Percentiles rank a stretch among this genome's conserved stretches.
These are phyloP conservation scores for Exaiptasia diaphana DNA, from an alignment of 64 coral and sea anemone species.

Conservation along the genomic window DNA sequence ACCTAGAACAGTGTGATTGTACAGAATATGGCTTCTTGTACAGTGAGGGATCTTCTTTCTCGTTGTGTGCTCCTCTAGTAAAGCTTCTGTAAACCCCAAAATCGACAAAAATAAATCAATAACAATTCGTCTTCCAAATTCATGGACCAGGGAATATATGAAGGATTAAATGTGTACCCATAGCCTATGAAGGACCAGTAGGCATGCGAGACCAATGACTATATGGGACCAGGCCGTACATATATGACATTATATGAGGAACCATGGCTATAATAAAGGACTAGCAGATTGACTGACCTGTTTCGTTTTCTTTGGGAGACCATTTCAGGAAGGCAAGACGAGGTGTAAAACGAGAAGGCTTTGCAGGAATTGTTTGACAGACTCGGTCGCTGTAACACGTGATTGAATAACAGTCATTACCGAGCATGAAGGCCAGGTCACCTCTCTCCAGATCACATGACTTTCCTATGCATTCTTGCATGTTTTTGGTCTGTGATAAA, in stretches of 20 bases:
- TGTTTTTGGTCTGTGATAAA: slow-evolving; percentile 61
- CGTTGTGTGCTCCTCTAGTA: slow-evolving; percentile 60
- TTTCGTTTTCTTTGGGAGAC: slow-evolving; percentile 94
- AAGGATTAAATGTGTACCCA: no score
- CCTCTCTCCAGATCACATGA: slow-evolving; percentile 80
- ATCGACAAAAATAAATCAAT: background rate
- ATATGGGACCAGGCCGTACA: no score
- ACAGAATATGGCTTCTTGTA: slow-evolving; percentile 88
- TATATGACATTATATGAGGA: no score
- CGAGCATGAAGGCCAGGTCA: slow-evolving; percentile 93
- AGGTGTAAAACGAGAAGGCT: slow-evolving; percentile 75
- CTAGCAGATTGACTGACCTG: no score
- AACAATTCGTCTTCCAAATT: no score
- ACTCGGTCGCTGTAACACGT: slow-evolving; percentile 74
- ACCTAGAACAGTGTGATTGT: slow-evolving; percentile 89
- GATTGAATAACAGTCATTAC: slow-evolving; percentile 71
- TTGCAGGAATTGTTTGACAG: slow-evolving; percentile 88
- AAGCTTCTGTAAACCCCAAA: slow-evolving; percentile 47
- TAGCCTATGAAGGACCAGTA: no score
- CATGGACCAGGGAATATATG: no score
- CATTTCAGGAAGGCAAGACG: slow-evolving; percentile 87
- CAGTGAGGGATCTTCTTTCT: slow-evolving; percentile 80
- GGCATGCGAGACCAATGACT: no score
- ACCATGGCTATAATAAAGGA: no score
- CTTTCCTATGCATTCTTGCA: slow-evolving; percentile 97